These are phyloP conservation scores for Ceryle rudis DNA, from an alignment of 2,797 vertebrate genomes.

Conservation along the genomic window DNA sequence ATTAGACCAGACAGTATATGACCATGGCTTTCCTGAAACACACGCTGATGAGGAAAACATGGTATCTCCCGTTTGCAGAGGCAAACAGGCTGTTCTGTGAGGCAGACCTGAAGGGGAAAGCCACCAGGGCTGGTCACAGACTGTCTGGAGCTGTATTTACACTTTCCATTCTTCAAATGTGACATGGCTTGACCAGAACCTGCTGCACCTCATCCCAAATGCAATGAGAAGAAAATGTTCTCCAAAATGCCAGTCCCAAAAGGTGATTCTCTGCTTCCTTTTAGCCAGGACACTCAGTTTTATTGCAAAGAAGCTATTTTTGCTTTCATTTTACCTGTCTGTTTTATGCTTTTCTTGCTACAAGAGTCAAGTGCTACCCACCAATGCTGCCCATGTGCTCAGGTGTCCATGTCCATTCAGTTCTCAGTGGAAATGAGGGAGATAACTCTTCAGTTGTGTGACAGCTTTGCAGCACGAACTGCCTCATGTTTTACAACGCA, in stretches of 20 bases:
- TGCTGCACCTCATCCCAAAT: neutral
- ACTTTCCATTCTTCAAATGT: neutral
- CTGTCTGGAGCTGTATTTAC: neutral
- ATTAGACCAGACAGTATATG: neutral
- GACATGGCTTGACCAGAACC: neutral
- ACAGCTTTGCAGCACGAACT: neutral
- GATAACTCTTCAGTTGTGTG: neutral
- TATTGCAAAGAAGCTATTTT: neutral
- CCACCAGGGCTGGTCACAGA: neutral
- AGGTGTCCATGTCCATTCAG: neutral
- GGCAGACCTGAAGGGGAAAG: neutral
- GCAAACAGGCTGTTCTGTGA: neutral
- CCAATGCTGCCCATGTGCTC: neutral
- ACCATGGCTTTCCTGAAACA: neutral
- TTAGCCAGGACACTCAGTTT: neutral
- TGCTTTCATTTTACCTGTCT: neutral
- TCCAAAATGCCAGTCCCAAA: neutral
- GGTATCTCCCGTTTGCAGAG: neutral
- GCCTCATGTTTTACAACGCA: neutral
- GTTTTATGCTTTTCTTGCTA: neutral
- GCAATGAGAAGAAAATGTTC: neutral
- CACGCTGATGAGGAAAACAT: rapidly evolving
- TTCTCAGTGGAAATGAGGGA: neutral
- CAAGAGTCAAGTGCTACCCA: rapidly evolving
- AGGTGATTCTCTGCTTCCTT: neutral